Base-by-base conservation (phyloP, 2,888 invertebrate species). In the Scaptomyza flava region DNA sequence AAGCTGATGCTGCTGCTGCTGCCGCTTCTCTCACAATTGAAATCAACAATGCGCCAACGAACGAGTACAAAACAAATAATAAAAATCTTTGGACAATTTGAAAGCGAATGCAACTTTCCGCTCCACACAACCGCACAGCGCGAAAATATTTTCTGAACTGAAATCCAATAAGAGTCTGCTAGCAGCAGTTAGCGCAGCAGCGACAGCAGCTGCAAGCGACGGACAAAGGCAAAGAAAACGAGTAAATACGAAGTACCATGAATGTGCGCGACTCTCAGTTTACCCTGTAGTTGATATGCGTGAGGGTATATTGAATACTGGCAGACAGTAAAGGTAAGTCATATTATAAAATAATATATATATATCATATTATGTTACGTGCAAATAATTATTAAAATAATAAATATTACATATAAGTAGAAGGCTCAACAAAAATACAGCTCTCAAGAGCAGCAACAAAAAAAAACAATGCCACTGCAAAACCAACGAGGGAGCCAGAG, bases 61-160 rank as follows among this genome's bases (percentile, higher is more conserved):
- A 58, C 72, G 67, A 62, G 60, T 71, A 53, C 51, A 78, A 74
- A 75, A 78, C 62, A 77, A 77, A 77, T 71, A 52, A 62, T 51
- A 66, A 76, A 73, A 65, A 36, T 60, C 66, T 77, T 70, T 69
- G 65, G 81, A 74, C 77, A 77, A 83, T 66, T 80, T 77, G 78
- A 80, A 80, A 80, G 84, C 68, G 71, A 77, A 73, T 73, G 71
- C 61, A 78, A 68, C 65, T 68, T 58, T 83, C 84, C 87, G 87
- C 79, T 84, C 79, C 80, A 79, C 81, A 81, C 85, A 81, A 79
- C 81, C 81, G 85, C 74, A 68, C 87, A 77, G 62, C 74, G 77
- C 87, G 83, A 86, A 62, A 46, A 70, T 67, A 72, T 77, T 75
- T 78, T 72, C 83, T 86, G 78, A 83, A 83, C 77, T 80, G 67